Conservation (phyloP, 2,888 invertebrate genomes). For the Agrenia bidenticulata region DNA sequence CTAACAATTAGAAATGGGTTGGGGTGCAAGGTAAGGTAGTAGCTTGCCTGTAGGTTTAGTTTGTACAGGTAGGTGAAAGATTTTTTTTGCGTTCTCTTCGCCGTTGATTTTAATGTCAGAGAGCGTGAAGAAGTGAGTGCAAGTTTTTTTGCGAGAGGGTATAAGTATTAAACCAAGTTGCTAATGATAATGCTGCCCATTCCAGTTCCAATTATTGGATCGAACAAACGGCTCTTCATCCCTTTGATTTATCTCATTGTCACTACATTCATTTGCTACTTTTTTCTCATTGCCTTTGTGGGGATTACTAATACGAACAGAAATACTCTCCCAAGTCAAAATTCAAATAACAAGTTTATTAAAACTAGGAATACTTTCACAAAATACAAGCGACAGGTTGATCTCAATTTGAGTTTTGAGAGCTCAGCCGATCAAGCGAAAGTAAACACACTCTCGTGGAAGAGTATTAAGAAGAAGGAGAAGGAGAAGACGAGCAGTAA, state of each 20-base stretch:
- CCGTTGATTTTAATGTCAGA: conserved; percentile 30
- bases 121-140: conserved; percentile 31
- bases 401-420: not conserved
- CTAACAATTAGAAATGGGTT: conserved; percentile 4
- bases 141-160: conserved; percentile 12
- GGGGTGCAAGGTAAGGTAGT: conserved; percentile 2
- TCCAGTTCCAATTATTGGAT: conserved; percentile 50
- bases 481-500: not conserved
- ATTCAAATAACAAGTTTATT: not conserved
- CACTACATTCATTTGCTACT: conserved; percentile 47
- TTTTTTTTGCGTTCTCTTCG: conserved; percentile 31
- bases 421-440: not conserved
- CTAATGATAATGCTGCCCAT: conserved; percentile 49
- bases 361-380: not conserved
- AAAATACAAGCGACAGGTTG: conserved; percentile 15
- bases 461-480: not conserved
- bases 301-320: conserved; percentile 2
- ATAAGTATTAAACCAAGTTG: conserved; percentile 1
- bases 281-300: conserved; percentile 46
- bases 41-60: no score
- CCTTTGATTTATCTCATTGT: conserved; percentile 46
- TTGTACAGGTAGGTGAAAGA: conserved; percentile 12
- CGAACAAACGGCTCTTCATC: conserved; percentile 42
- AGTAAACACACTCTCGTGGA: not conserved
- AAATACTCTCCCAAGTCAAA: no score